Evolutionary conservation across 2,888 invertebrate genomes (phyloP), one percentile per base, ranked within the genome.

Genomic region (Elegia similella): DNA sequence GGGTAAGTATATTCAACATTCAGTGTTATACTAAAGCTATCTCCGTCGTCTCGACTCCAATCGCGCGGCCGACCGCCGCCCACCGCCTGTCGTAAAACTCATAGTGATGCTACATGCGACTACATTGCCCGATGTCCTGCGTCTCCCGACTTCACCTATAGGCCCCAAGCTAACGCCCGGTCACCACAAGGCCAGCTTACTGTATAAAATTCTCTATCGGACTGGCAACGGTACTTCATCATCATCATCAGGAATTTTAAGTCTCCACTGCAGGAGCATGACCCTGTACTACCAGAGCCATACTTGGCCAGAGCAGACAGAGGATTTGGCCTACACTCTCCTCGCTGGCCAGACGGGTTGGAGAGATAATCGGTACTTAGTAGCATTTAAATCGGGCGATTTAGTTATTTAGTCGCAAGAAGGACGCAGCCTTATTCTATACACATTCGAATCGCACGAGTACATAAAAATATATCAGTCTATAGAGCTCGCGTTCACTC

Each of bases 391-490:
- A 50, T 50, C 34, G 50, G 50, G 50, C 50, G 50, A 50, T 16
- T 8, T n/a, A n/a, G 5, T 23, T 23, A 23, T 3, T 23, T 50
- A 55, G 48, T 52, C 56, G 23, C 23, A 60, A 56, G 58, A 59
- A 65, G 64, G 65, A 73, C 71, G 68, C 76, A 79, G 68, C 72
- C 78, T 81, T 74, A 76, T 78, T 69, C 82, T 83, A 82, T 72
- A 84, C 79, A 82, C 86, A 85, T 84, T 84, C 83, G 81, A 83
- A 82, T 82, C 85, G 85, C 83, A 86, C 84, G 81, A 86, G 81
- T 84, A 87, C 81, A 85, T 86, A 86, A 83, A 82, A 83, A 84
- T 85, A 84, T 80, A 86, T 88, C 88, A 88, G 88, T 89, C 88
- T 88, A 85, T 86, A 80, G 81, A 86, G 81, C 83, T 76, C 77